phyloP scores from a whole-genome alignment of 2,113 vertebrate genomes.

The Columba livia region DNA sequence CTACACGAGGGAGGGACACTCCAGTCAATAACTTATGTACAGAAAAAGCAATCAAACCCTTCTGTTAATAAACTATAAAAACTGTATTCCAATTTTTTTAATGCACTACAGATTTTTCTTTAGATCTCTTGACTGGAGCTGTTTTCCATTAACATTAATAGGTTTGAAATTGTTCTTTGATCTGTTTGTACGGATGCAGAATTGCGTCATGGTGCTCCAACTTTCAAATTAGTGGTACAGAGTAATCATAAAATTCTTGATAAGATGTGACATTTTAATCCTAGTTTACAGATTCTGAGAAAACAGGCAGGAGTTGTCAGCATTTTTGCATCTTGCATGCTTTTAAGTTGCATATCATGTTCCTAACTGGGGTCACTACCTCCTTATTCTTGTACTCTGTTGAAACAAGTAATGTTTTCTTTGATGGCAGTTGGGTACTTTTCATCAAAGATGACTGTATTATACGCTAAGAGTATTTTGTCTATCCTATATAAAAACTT shows the following conservation, averaged over 20 bases:
- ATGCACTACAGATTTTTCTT: constrained; percentile 20
- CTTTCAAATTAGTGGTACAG: constrained; percentile 19
- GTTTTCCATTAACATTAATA: constrained; percentile 39
- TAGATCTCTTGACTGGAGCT: constrained; percentile 13
- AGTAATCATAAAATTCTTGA: constrained; percentile 35
- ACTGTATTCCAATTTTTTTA: neutral
- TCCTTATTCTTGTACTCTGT: neutral
- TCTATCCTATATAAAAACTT: neutral
- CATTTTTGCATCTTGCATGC: constrained; percentile 28
- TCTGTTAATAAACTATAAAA: neutral
- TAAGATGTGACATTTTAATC: constrained; percentile 58
- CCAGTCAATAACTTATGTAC: neutral
- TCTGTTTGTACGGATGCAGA: constrained; percentile 17
- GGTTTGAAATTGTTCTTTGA: constrained; percentile 58
- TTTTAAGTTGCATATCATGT: neutral
- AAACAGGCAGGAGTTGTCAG: neutral
- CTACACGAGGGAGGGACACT: neutral
- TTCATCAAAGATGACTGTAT: neutral
- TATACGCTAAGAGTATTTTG: neutral
- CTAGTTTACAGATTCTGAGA: constrained; percentile 12
- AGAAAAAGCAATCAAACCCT: neutral
- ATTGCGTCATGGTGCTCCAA: neutral
- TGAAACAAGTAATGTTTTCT: neutral
- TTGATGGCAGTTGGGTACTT: neutral
- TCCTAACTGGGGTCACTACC: neutral